Base-by-base conservation (phyloP, 2,888 invertebrate genomes). In the Sthenelais limicola region DNA sequence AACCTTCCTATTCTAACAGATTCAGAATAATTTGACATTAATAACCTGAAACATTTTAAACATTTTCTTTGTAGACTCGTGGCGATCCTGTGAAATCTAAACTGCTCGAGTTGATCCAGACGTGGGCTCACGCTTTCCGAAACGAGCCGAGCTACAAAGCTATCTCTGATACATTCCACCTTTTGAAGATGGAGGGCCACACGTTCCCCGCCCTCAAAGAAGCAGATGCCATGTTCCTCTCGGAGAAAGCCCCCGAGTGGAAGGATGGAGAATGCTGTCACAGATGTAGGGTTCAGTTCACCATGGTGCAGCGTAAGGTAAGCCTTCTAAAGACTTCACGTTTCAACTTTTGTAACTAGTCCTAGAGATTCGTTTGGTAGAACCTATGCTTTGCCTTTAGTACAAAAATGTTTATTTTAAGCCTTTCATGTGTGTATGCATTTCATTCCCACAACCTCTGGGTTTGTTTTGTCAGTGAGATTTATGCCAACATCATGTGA, bases 171-270 rank as follows among this genome's bases (percentile, higher is more conserved):
- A 94, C 95, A 0, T 93, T 97, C 89, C 94, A 94, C 84, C 92
- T 96, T 80, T 91, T 99, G 91, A 98, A 97, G 89, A 92, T 95
- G 54, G 97, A 98, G 90, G 97, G 90, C 43, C 93, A 92, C 88
- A 93, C 93, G 80, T 97, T 98, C 86, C 97, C 97, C 0, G 90
- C 91, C 47, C 88, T 97, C 70, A 94, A 94, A 85, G 98, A 98
- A 89, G 94, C 97, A 73, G 99, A 99, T 89, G 98, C 98, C 48
- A 98, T 99, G 98, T 99, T 98, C 88, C 92, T 93, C 72, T 95
- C 98, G 3, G 97, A 98, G 86, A 94, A 94, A 30, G 98, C 99
- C 15, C 99, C 99, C 0, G 95, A 96, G 84, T 99, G 99, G 99
- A 94, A 93, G 1, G 98, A 99, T 85, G 97, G 97, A 21, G 94